A percentile compares a stretch with the other conserved stretches of the same genome.
phyloP scores from a whole-genome alignment of 2,888 invertebrate species.

The Calameuta filiformis region DNA sequence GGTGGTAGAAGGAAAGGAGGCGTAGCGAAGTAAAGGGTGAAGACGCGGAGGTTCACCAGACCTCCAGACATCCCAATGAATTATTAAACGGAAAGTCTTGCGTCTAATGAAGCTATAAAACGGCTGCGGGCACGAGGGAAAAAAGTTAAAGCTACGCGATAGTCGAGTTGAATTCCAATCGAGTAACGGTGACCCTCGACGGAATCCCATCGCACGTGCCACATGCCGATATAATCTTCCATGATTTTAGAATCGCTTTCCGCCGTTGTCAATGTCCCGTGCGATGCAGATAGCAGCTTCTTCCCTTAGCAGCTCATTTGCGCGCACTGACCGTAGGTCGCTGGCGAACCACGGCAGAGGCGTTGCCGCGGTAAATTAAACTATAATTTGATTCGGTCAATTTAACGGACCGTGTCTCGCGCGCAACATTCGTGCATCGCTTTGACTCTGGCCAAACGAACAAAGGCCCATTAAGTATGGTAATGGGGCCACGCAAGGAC shows the following conservation, averaged over 20 bases:
- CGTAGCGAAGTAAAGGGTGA: no score
- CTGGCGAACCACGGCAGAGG: slow-evolving; percentile 50
- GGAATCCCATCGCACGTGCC: no score
- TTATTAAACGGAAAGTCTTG: slow-evolving; percentile 55
- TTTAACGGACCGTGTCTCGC: slow-evolving; percentile 60
- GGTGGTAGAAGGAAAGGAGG: no score
- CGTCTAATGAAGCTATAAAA: slow-evolving; percentile 56
- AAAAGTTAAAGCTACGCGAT: no score
- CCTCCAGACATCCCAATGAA: slow-evolving; percentile 38
- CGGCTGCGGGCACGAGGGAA: slow-evolving; percentile 21
- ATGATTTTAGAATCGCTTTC: no score
- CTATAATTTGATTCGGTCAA: slow-evolving; percentile 60
- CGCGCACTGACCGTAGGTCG: no score
- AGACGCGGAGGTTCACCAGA: no score
- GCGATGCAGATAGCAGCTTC: no score
- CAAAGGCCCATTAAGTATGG: slow-evolving; percentile 62
- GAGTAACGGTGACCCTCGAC: slow-evolving; percentile 10
- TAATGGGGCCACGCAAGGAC: slow-evolving; percentile 38
- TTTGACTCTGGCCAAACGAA: slow-evolving; percentile 49
- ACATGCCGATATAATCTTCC: no score
- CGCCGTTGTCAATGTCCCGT: no score
- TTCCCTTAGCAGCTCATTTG: no score
- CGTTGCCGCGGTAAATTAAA: slow-evolving; percentile 58
- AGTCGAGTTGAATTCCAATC: slow-evolving; percentile 19
- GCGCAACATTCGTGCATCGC: slow-evolving; percentile 53